Conservation (phyloP, 2,888 invertebrate species). For the Eilema sororculum region DNA sequence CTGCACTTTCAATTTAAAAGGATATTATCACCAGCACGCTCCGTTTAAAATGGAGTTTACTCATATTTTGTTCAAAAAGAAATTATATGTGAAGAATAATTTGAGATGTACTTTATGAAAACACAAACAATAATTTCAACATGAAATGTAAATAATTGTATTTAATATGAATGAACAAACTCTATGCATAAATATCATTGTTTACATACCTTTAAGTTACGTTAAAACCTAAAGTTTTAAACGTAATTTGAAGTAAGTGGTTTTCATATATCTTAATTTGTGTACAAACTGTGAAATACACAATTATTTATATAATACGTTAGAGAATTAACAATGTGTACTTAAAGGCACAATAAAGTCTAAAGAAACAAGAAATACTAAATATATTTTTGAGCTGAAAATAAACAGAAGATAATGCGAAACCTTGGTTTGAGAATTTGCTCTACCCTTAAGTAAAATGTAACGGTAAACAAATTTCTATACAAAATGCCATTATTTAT, state of each 20-base stretch:
- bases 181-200: too few relatives aligned
- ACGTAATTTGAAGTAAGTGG: too few relatives aligned
- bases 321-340: background rate
- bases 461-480: conserved; percentile 26
- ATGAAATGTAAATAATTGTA: too few relatives aligned
- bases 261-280: too few relatives aligned
- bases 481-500: conserved; percentile 31
- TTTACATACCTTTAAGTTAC: too few relatives aligned
- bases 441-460: conserved; percentile 17
- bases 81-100: background rate
- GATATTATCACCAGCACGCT: background rate
- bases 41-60: background rate
- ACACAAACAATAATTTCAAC: too few relatives aligned
- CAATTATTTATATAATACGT: background rate
- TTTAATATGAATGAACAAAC: too few relatives aligned
- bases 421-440: conserved; percentile 9
- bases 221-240: too few relatives aligned
- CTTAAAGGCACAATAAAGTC: background rate
- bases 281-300: too few relatives aligned
- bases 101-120: too few relatives aligned
- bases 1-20: background rate
- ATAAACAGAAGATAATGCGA: conserved; percentile 11
- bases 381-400: conserved; percentile 5
- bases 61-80: background rate
- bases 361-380: conserved; percentile 1